These are phyloP conservation scores for Eclectus roratus DNA, from an alignment of 2,113 vertebrate genomes.

Conservation along the genomic window DNA sequence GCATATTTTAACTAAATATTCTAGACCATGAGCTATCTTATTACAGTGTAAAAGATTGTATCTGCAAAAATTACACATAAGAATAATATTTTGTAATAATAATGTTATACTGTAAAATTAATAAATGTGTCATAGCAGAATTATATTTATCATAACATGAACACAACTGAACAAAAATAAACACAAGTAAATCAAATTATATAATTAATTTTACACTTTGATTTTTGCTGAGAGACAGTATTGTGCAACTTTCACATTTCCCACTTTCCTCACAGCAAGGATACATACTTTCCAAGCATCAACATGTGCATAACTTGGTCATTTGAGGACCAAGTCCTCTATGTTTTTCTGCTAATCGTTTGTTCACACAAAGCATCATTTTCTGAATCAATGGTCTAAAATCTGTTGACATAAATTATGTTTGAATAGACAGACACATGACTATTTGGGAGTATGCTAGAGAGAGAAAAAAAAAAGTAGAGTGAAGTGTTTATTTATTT, in stretches of 20 bases:
- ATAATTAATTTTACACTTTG: neutral
- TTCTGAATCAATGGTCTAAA: neutral
- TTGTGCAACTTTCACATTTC: neutral
- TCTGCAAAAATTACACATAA: neutral
- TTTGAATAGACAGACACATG: neutral
- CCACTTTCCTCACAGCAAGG: neutral
- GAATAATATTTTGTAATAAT: neutral
- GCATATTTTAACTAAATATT: neutral
- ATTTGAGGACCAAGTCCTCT: neutral
- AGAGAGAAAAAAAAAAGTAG: neutral
- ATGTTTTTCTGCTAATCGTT: neutral
- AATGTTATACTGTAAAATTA: neutral
- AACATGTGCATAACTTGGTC: neutral
- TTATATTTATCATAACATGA: neutral
- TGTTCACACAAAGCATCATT: neutral
- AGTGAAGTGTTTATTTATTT: neutral
- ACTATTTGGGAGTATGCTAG: neutral
- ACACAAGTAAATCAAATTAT: neutral
- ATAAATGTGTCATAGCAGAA: neutral
- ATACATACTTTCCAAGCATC: neutral
- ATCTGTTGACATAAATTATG: neutral
- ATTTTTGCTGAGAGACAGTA: neutral
- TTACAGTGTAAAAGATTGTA: neutral
- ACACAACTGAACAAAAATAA: neutral
- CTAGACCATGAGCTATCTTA: neutral